Base-by-base conservation (phyloP, 2,888 invertebrate species). In the Ormyrus pomaceus region DNA sequence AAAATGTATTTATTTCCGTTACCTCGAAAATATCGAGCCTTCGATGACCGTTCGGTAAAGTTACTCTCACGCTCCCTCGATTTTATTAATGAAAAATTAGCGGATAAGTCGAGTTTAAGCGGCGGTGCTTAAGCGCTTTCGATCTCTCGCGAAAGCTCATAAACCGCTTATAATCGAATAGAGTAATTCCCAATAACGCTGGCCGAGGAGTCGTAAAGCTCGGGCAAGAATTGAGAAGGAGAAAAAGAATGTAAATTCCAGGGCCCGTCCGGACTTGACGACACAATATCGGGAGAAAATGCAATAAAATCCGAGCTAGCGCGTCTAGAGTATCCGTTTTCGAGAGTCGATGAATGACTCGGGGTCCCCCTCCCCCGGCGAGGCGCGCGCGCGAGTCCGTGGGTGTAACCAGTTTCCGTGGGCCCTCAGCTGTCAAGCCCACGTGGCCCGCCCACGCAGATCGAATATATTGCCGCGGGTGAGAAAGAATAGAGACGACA, bases 361-460 rank as follows among this genome's bases (percentile, higher is more conserved):
- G 56, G 8, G 34, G 34, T 34, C 53, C 53, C 45, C 50, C n/a
- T 6, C 2, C 65, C 19, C 13, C 8, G 50, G 45, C 34, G 34
- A 11, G 11, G 51, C 71, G 62, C 65, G 46, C 62, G 6, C 69
- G 19, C 69, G 6, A 19, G 7, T 56, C 85, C 85, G 90, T 90
- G 87, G 90, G 90, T 89, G 90, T 90, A 86, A 89, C 89, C 89
- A 88, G 89, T 89, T 89, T 86, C 88, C 86, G 89, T 88, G 85
- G 88, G 89, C 86, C 87, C 81, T 79, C 86, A 89, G 87, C 89
- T 90, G 89, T 90, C 90, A 89, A 87, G 84, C 90, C 90, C 89
- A 90, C 90, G 90, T 90, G 90, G 89, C 84, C 86, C 89, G 88
- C 90, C 90, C 87, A 89, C 90, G 87, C 87, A 51, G 77, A 62